A percentile compares a stretch with the other conserved stretches of the same genome.
Evolutionary conservation across 2,113 vertebrate species (phyloP).

Genomic region (Centrocercus urophasianus): DNA sequence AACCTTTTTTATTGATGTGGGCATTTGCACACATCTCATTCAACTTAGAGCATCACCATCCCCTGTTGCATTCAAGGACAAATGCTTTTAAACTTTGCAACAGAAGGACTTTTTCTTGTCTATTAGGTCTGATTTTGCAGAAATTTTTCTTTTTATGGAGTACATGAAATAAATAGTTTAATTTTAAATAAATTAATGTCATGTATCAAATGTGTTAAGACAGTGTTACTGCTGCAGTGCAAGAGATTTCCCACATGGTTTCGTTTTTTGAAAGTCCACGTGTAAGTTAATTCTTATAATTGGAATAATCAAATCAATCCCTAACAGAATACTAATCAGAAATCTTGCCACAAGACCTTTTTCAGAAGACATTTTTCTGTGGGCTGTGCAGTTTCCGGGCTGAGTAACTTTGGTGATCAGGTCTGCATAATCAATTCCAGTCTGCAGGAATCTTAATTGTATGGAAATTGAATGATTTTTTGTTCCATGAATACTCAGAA

Average conservation of each 20-base stretch:
- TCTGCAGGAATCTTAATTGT: conserved; percentile 16
- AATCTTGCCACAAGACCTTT: not conserved
- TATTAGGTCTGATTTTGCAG: not conserved
- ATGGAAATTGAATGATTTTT: not conserved
- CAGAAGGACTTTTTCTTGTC: not conserved
- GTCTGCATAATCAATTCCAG: conserved; percentile 30
- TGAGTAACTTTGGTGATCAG: conserved; percentile 23
- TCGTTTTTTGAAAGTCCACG: not conserved
- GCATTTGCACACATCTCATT: conserved; percentile 64
- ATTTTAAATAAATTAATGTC: conserved; percentile 10
- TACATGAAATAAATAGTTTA: conserved; percentile 34
- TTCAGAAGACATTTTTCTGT: not conserved
- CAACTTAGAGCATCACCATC: conserved; percentile 56
- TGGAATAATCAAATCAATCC: conserved; percentile 43
- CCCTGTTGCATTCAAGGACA: conserved; percentile 66
- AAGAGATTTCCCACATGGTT: conserved; percentile 14
- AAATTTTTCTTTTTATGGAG: not conserved
- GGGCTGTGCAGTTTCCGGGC: not conserved
- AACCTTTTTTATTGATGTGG: conserved; percentile 79
- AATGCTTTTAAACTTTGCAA: conserved; percentile 16
- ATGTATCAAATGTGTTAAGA: not conserved
- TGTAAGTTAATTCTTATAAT: conserved; percentile 19
- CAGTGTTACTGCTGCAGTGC: not conserved
- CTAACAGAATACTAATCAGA: conserved; percentile 36
- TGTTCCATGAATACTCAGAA: not conserved